Evolutionary conservation across 2,888 invertebrate genomes (phyloP).

Genomic region (Chrysina gloriosa): DNA sequence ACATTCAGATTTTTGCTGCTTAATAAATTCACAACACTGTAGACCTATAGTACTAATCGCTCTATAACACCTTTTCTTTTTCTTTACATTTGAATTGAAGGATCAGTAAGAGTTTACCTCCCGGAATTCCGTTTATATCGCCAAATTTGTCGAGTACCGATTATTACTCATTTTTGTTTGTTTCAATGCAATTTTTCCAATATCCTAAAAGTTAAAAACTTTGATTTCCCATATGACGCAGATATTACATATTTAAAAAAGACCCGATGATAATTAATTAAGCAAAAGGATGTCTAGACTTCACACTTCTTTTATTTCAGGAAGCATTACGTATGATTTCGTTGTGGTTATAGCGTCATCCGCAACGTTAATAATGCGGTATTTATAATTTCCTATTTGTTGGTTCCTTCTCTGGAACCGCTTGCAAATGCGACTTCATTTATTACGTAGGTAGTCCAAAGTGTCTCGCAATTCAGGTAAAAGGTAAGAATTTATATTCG

Average conservation of each 20-base stretch:
- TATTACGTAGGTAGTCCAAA: not conserved
- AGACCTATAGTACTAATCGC: too few relatives aligned
- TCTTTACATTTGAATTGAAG: too few relatives aligned
- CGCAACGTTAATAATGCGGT: not conserved
- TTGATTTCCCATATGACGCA: not conserved
- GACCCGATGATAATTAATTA: not conserved
- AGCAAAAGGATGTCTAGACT: not conserved
- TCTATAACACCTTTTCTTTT: too few relatives aligned
- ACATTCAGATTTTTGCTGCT: too few relatives aligned
- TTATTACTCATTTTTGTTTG: too few relatives aligned
- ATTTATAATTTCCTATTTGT: conserved; percentile 21
- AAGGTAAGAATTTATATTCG: not conserved
- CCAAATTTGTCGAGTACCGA: too few relatives aligned
- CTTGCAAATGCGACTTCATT: not conserved
- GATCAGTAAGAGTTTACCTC: too few relatives aligned
- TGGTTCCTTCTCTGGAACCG: not conserved
- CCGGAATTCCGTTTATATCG: too few relatives aligned
- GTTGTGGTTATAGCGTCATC: not conserved
- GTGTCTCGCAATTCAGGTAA: not conserved
- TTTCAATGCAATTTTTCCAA: too few relatives aligned
- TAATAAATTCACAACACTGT: too few relatives aligned
- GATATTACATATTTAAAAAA: not conserved
- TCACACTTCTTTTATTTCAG: not conserved
- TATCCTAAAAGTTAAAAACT: too few relatives aligned
- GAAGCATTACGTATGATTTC: not conserved